Conservation (phyloP, 2,113 vertebrate genomes). For the Stigmatopora nigra region DNA sequence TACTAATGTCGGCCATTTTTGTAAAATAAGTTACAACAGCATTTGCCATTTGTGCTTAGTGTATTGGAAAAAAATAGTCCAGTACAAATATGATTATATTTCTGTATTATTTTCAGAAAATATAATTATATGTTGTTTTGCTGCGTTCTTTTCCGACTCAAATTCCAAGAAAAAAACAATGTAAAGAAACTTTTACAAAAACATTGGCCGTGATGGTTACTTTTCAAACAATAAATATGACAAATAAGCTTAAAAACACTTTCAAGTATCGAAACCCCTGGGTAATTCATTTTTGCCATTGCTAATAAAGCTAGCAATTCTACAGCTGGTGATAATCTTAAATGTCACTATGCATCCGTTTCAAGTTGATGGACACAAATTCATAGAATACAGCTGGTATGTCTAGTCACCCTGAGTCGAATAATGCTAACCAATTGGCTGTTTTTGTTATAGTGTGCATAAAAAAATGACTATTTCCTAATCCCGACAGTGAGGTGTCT, state of each 20-base stretch:
- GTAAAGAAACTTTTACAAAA: slow-evolving; percentile 25
- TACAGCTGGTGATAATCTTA: slow-evolving; percentile 14
- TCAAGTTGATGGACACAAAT: slow-evolving; percentile 9
- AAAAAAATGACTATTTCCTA: slow-evolving; percentile 52
- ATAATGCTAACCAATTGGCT: slow-evolving; percentile 1
- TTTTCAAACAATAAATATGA: slow-evolving; percentile 67
- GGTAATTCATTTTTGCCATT: slow-evolving; percentile 23
- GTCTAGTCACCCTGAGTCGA: slow-evolving; percentile 28
- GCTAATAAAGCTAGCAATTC: slow-evolving; percentile 12
- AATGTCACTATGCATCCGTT: background rate
- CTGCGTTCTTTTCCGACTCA: background rate
- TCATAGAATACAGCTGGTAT: slow-evolving; percentile 22
- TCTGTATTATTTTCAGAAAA: background rate
- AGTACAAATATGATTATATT: background rate
- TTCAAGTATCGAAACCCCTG: slow-evolving; percentile 63
- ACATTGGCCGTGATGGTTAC: slow-evolving; percentile 27
- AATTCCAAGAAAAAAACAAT: background rate
- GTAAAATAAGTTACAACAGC: background rate
- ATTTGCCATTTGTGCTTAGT: background rate
- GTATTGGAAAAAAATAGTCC: background rate
- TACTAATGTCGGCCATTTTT: background rate
- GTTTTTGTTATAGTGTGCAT: slow-evolving; percentile 10
- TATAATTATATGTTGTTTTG: background rate
- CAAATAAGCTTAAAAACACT: slow-evolving; percentile 62
- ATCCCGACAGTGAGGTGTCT: slow-evolving; percentile 58